phyloP scores from a whole-genome alignment of 1,140 invertebrate genomes.

The Drosophila pseudoobscura region DNA sequence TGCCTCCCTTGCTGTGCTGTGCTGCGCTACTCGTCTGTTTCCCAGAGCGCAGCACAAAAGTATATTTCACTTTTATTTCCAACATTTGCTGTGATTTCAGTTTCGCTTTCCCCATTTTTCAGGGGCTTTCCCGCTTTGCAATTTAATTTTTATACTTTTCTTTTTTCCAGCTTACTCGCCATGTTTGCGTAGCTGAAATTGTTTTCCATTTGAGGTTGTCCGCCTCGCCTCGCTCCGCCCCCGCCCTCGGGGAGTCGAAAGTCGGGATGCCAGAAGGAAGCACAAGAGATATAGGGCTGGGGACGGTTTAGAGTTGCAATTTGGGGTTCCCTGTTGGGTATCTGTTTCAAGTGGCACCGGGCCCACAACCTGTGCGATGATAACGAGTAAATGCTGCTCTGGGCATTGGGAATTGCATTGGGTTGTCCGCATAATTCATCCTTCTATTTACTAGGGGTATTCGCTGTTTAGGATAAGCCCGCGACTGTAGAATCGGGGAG shows the following conservation, averaged over 20 bases:
- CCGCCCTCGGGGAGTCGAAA: slow-evolving; percentile 21
- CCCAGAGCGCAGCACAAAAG: slow-evolving; percentile 21
- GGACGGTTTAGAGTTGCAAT: slow-evolving; percentile 32
- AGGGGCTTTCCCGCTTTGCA: slow-evolving; percentile 43
- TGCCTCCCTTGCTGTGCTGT: slow-evolving; percentile 7
- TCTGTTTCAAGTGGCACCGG: slow-evolving; percentile 61
- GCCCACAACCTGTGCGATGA: slow-evolving; percentile 49
- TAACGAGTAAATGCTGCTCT: slow-evolving; percentile 64
- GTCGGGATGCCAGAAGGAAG: slow-evolving; percentile 2
- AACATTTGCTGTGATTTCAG: slow-evolving; percentile 50
- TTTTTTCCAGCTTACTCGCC: slow-evolving; percentile 47
- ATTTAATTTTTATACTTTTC: slow-evolving; percentile 72
- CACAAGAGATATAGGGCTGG: background rate
- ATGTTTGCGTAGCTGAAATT: slow-evolving; percentile 76
- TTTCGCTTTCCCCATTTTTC: slow-evolving; percentile 27
- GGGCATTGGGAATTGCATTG: slow-evolving; percentile 62
- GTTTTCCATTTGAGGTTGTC: slow-evolving; percentile 75
- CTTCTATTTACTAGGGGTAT: slow-evolving; percentile 6
- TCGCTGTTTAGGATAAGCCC: slow-evolving; percentile 10
- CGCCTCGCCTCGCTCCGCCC: slow-evolving; percentile 1
- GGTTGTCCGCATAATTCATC: slow-evolving; percentile 54
- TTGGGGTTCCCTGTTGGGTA: slow-evolving; percentile 47
- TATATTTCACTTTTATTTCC: slow-evolving; percentile 37
- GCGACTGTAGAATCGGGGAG: background rate
- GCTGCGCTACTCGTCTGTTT: slow-evolving; percentile 1